Evolutionary conservation across 2,797 vertebrate genomes (phyloP).

Genomic region (Galagoides demidoff): DNA sequence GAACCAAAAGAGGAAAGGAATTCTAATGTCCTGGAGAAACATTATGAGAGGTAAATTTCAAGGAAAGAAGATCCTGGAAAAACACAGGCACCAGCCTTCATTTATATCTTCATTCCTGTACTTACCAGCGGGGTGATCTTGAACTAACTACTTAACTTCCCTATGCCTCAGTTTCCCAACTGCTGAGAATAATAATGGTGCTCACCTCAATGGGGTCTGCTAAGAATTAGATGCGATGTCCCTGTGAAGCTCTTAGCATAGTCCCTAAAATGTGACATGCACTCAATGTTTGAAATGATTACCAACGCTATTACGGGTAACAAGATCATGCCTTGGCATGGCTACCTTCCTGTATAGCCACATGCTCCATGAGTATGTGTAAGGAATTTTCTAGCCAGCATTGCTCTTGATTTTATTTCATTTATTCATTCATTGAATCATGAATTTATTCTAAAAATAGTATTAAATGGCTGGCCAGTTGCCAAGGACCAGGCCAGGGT

Average conservation of each 20-base stretch:
- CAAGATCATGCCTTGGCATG: not conserved
- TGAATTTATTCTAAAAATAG: constrained; percentile 6
- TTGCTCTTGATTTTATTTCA: not conserved
- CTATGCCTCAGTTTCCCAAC: not conserved
- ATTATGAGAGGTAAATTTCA: not conserved
- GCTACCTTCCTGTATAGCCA: not conserved
- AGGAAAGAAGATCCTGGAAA: not conserved
- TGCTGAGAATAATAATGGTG: not conserved
- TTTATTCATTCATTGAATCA: not conserved
- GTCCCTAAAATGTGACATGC: not conserved
- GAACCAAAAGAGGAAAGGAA: not conserved
- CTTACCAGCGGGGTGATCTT: not conserved
- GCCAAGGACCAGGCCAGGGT: not conserved
- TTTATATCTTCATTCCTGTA: not conserved
- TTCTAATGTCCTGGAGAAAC: not conserved
- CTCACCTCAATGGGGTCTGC: not conserved
- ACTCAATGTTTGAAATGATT: not conserved
- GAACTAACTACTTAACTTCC: not conserved
- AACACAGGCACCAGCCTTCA: not conserved
- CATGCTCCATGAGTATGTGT: not conserved
- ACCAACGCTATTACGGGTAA: not conserved
- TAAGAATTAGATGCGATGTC: not conserved
- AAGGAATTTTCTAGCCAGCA: not conserved
- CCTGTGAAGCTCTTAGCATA: not conserved
- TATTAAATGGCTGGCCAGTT: not conserved